Evolutionary conservation across 2,113 vertebrate species (phyloP).

Genomic region (Condylura cristata): DNA sequence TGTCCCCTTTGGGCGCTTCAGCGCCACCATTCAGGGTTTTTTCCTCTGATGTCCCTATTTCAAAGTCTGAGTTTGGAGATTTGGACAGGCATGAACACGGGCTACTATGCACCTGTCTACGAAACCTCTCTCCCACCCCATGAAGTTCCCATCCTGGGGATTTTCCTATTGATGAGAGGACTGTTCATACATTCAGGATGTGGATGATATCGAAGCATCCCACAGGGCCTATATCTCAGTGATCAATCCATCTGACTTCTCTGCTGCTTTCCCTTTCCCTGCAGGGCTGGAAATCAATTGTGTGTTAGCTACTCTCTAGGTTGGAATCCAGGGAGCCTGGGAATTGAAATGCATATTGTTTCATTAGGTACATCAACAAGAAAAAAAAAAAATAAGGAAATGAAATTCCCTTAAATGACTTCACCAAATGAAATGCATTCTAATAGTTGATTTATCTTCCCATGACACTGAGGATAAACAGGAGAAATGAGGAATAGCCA

Average conservation of each 20-base stretch:
- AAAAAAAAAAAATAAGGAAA: neutral
- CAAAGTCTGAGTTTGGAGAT: neutral
- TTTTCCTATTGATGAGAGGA: constrained; percentile 69
- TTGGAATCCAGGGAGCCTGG: constrained; percentile 75
- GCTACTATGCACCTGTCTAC: constrained; percentile 1
- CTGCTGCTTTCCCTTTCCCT: constrained; percentile 82
- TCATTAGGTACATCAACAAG: constrained; percentile 58
- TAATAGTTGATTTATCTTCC: constrained; percentile 46
- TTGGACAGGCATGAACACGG: neutral
- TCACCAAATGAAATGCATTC: constrained; percentile 47
- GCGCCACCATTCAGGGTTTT: neutral
- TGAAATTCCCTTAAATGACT: constrained; percentile 10
- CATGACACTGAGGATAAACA: neutral
- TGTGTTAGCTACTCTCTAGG: constrained; percentile 79
- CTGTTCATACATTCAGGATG: constrained; percentile 71
- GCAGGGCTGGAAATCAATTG: constrained; percentile 83
- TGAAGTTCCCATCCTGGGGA: constrained; percentile 65
- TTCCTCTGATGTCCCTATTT: neutral
- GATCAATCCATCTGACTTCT: constrained; percentile 84
- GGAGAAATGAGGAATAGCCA: constrained; percentile 24
- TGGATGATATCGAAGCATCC: constrained; percentile 68
- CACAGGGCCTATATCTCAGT: constrained; percentile 79
- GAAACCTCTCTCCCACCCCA: constrained; percentile 28
- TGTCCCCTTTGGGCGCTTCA: neutral
- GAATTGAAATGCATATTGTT: constrained; percentile 74